Conservation (phyloP, 1,140 invertebrate genomes). For the Papilio aristodemus region DNA sequence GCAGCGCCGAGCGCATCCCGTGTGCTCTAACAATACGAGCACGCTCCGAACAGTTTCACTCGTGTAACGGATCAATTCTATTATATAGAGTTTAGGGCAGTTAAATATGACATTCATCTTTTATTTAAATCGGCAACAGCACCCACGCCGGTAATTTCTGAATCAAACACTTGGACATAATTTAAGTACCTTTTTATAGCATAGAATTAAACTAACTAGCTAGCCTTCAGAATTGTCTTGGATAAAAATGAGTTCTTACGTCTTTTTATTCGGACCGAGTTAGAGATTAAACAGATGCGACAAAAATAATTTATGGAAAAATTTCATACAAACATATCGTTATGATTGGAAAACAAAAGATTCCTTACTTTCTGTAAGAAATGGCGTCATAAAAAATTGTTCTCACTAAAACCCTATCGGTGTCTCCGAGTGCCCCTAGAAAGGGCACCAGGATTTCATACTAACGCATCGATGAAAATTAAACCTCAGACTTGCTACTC, state of each 20-base stretch:
- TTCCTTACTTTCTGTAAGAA: no score
- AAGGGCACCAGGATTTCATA: no score
- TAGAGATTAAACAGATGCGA: no score
- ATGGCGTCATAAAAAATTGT: no score
- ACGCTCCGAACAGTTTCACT: conserved; percentile 22
- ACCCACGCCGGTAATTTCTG: conserved; percentile 49
- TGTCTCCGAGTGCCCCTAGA: no score
- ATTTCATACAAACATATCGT: no score
- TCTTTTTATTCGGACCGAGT: not conserved
- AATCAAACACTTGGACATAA: conserved; percentile 38
- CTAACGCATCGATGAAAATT: no score
- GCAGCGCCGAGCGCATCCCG: conserved; percentile 13
- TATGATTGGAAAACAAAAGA: no score
- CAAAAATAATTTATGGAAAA: no score
- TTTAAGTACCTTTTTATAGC: conserved; percentile 30
- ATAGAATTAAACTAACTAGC: not conserved
- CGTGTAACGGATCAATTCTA: conserved; percentile 34
- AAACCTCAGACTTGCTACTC: no score
- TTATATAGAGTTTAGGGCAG: conserved; percentile 30
- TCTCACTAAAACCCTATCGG: no score
- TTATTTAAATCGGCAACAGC: conserved; percentile 38
- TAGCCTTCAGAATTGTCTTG: not conserved
- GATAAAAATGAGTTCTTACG: not conserved
- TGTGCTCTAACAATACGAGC: conserved; percentile 7
- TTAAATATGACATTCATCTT: conserved; percentile 33